Conservation (phyloP, 2,888 invertebrate genomes). For the Isoperla grammatica region DNA sequence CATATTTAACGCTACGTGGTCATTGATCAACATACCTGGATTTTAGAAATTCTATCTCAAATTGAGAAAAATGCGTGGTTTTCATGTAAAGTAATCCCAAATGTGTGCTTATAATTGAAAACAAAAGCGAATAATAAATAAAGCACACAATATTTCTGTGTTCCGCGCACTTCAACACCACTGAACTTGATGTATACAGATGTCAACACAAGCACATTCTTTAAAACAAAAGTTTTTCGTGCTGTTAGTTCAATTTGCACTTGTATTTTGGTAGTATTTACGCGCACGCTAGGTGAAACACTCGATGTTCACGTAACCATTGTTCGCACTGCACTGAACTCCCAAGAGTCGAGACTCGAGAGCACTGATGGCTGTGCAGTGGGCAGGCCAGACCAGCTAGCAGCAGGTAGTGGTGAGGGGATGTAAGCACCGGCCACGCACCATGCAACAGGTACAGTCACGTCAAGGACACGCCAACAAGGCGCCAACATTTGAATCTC, state of each 20-base stretch:
- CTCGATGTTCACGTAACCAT: conserved; percentile 13
- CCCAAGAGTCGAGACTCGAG: neutral
- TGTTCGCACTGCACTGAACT: conserved; percentile 20
- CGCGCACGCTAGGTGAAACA: neutral
- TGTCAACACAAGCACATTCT: neutral
- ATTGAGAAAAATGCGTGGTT: neutral
- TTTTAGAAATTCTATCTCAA: neutral
- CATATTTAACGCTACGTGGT: too few species aligned
- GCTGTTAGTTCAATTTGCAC: neutral
- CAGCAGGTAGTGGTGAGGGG: too few species aligned
- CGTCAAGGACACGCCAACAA: too few species aligned
- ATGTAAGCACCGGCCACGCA: too few species aligned
- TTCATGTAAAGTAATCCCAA: conserved; percentile 1
- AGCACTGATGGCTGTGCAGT: too few species aligned
- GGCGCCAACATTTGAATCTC: too few species aligned
- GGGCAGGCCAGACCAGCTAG: too few species aligned
- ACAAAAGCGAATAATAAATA: neutral
- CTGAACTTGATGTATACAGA: neutral
- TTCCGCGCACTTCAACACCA: neutral
- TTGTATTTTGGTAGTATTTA: neutral
- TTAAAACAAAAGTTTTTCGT: neutral
- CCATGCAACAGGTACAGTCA: too few species aligned
- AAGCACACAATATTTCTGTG: neutral
- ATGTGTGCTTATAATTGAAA: neutral
- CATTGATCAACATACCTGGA: neutral